Base-by-base conservation (phyloP, 1,140 invertebrate species). In the Dufourea novaeangliae region DNA sequence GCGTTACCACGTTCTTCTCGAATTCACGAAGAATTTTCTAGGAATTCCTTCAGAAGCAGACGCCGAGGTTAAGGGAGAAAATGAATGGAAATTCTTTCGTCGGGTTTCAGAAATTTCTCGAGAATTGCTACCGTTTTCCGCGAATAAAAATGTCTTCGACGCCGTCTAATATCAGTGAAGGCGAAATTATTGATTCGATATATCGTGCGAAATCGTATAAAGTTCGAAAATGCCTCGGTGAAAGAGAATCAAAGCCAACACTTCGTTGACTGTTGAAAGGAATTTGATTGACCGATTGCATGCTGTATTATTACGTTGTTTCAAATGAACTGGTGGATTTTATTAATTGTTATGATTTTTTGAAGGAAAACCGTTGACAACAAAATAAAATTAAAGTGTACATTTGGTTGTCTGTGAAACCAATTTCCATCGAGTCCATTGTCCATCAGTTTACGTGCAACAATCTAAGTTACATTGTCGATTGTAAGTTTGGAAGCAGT, bases 241-340 rank as follows among this genome's bases (percentile, higher is more conserved):
- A 12, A 27, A 32, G 10, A 54, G 59, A 73, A 39, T 66, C 61
- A 4, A 20, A 34, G 72, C 61, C 12, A n/a, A 75, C 41, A 75
- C 62, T 75, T 75, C 37, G 72, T 75, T 75, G 50, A 74, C 32
- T 11, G 32, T 8, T 20, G n/a, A 59, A 10, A 11, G 20, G 12
- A 54, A 25, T 54, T 54, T 54, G 22, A 54, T 54, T 12, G 25
- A 27, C 52, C n/a, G n/a, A 11, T 54, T 25, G 52, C 52, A 54
- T n/a, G n/a, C 46, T 20, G 52, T 12, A n/a, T 54, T 52, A 8
- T 52, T 52, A 27, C 22, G 52, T 27, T 50, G 46, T n/a, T 50
- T 17, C 46, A 50, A n/a, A 50, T n/a, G 46, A 50, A n/a, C 20
- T n/a, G 5, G 20, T 1, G 5, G 8, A 17, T 50, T n/a, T 50